Conservation (phyloP, 2,888 invertebrate genomes). For the Belgica antarctica region DNA sequence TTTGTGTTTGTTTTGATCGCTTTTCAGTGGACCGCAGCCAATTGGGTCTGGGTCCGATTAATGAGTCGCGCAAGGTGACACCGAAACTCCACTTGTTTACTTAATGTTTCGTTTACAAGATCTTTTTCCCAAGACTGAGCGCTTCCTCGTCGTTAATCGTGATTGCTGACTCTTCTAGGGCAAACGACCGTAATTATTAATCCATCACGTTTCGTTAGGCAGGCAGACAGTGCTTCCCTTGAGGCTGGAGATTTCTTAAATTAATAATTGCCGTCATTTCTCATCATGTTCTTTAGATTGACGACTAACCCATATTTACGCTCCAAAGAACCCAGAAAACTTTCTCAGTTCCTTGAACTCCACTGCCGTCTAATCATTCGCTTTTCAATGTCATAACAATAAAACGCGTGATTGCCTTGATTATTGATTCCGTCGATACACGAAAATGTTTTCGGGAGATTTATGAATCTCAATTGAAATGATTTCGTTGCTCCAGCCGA, state of each 20-base stretch:
- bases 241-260: too few species aligned
- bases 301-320: not conserved
- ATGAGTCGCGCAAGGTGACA: not conserved
- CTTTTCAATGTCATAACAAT: not conserved
- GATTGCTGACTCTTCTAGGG: not conserved
- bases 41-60: not conserved
- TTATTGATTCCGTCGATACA: not conserved
- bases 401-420: not conserved
- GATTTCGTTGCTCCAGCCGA: not conserved
- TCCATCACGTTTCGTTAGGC: not conserved
- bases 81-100: not conserved
- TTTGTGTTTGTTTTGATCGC: not conserved
- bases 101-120: not conserved
- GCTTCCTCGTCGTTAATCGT: not conserved
- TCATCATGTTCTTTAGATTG: not conserved
- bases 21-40: not conserved
- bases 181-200: not conserved
- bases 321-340: not conserved
- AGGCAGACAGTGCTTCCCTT: too few species aligned
- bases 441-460: not conserved
- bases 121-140: not conserved
- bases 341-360: not conserved
- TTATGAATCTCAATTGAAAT: not conserved
- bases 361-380: not conserved
- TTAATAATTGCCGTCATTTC: too few species aligned